Base-by-base conservation (phyloP, 2,888 invertebrate species). In the Papilio gigon region DNA sequence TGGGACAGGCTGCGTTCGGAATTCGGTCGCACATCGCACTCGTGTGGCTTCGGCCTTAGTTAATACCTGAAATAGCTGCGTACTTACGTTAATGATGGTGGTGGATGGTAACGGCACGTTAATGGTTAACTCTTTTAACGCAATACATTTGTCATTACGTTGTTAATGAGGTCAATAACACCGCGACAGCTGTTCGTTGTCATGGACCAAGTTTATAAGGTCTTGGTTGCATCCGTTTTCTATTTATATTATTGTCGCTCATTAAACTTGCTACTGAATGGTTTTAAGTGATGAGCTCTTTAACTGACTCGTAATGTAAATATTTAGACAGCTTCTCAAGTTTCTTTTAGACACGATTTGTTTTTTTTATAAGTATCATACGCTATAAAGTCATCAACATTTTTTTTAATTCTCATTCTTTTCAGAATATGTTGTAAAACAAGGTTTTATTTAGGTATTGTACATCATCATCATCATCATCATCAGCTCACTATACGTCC, bases 151-250 rank as follows among this genome's bases (percentile, higher is more conserved):
- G 87, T 89, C 88, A 87, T 85, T 82, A 53, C 78, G 79, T 76
- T 77, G 68, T 78, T 89, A 88, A 87, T 85, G 86, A 87, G 90
- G 88, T 80, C 88, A 83, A 82, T 84, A 88, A 85, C 88, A 78
- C 79, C 70, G 42, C 61, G 79, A 77, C 80, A 80, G 80, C 79
- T 82, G 79, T 77, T 73, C 70, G 65, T 71, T 73, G 70, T 40
- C 42, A 53, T 61, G 60, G 56, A 68, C 63, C 30, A 59, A 56
- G 22, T 40, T n/a, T 65, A 61, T 42, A 42, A 56, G 53, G 42
- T 61, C 42, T 35, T 61, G 47, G 33, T 53, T 61, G 65, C 60
- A 68, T 68, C 68, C 68, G 68, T 33, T 64, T 35, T 47, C 40
- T 68, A 68, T 68, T 60, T 60, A 60, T 59, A 14, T 67, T 53